Percentiles rank a stretch among this genome's conserved stretches.
Conservation (phyloP, 2,888 invertebrate species). For the Drymonia ruficornis region DNA sequence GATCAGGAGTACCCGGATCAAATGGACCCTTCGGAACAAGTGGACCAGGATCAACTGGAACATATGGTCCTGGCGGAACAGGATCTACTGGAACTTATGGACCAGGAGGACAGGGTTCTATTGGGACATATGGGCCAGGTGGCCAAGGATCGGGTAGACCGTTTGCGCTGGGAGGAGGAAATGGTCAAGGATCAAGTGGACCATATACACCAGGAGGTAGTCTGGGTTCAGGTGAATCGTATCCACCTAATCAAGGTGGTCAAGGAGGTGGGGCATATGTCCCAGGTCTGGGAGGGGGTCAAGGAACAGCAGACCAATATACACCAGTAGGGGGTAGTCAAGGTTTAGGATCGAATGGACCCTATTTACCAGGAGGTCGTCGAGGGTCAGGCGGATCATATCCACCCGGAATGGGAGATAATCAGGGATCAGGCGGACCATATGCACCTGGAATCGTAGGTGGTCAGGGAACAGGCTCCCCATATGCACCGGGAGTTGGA, state of each 20-base stretch:
- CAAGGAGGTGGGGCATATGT: slow-evolving; percentile 16
- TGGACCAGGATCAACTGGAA: slow-evolving; percentile 7
- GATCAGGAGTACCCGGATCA: slow-evolving; percentile 7
- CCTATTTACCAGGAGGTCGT: slow-evolving; percentile 8
- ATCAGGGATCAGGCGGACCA: slow-evolving; percentile 4
- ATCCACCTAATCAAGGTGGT: slow-evolving; percentile 7
- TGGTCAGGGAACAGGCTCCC: slow-evolving; percentile 17
- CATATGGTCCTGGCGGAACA: slow-evolving; percentile 7
- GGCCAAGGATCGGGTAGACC: background rate
- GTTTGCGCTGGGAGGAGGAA: slow-evolving; percentile 11
- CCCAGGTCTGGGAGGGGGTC: slow-evolving; percentile 8
- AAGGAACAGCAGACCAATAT: slow-evolving; percentile 22
- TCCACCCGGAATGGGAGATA: background rate
- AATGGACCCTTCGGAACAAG: slow-evolving; percentile 15
- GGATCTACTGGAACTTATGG: slow-evolving; percentile 18
- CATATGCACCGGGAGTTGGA: slow-evolving; percentile 13
- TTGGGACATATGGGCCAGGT: slow-evolving; percentile 11
- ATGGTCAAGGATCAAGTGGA: slow-evolving; percentile 12
- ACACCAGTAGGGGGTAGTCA: slow-evolving; percentile 7
- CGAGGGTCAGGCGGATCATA: background rate
- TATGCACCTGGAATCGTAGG: slow-evolving; percentile 9
- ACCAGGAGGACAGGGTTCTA: slow-evolving; percentile 4
- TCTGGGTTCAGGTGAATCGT: slow-evolving; percentile 15
- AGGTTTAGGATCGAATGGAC: background rate
- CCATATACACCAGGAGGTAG: slow-evolving; percentile 12